Evolutionary conservation across 1,140 invertebrate species (phyloP).

Genomic region (Zaprionus capensis): DNA sequence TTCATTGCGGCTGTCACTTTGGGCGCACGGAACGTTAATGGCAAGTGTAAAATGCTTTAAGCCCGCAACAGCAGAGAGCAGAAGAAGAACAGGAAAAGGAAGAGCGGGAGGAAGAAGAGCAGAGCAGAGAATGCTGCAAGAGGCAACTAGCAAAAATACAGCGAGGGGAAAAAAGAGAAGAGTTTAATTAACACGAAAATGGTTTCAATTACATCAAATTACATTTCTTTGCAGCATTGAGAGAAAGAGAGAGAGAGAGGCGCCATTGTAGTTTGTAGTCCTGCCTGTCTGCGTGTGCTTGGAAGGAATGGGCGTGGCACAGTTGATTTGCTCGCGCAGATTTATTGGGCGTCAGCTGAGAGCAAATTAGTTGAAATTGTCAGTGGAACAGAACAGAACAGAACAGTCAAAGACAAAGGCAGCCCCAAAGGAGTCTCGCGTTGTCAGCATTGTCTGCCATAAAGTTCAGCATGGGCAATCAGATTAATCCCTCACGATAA

Average conservation of each 20-base stretch:
- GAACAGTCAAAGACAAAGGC: constrained; percentile 36
- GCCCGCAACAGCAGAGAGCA: constrained; percentile 50
- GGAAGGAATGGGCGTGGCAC: constrained; percentile 52
- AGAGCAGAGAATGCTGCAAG: constrained; percentile 48
- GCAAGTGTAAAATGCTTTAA: constrained; percentile 82
- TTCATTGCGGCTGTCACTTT: constrained; percentile 82
- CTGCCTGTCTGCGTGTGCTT: constrained; percentile 9
- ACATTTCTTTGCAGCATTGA: constrained; percentile 71
- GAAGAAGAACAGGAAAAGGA: neutral
- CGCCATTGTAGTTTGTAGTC: constrained; percentile 58
- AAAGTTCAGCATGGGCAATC: constrained; percentile 13
- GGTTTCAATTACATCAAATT: constrained; percentile 83
- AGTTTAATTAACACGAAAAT: constrained; percentile 83
- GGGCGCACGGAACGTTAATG: constrained; percentile 75
- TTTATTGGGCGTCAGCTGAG: constrained; percentile 75
- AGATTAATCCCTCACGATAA: constrained; percentile 22
- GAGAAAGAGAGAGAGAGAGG: constrained; percentile 23
- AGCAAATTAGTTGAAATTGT: constrained; percentile 81
- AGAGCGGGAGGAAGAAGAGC: constrained; percentile 33
- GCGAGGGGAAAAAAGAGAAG: constrained; percentile 55
- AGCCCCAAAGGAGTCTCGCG: neutral
- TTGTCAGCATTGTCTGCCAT: neutral
- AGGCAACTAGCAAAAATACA: constrained; percentile 7
- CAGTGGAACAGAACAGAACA: constrained; percentile 46
- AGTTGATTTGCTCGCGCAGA: constrained; percentile 76